A percentile compares a stretch with the other conserved stretches of the same genome.
Evolutionary conservation across 2,797 vertebrate species (phyloP).

Genomic region (Gallinago solitaria): DNA sequence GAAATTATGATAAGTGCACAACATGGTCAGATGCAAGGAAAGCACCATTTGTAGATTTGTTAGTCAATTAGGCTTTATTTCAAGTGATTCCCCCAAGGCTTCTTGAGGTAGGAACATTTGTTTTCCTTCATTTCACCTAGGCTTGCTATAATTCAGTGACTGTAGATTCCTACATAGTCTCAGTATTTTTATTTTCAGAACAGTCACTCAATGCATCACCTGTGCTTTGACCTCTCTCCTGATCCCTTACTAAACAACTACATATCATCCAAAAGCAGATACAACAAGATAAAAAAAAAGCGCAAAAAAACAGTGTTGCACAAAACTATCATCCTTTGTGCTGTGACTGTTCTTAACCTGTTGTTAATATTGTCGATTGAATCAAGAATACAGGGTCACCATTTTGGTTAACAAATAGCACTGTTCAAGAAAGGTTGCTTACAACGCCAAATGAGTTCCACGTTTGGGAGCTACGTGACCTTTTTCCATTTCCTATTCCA

Average conservation of each 20-base stretch:
- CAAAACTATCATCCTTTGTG: constrained; percentile 37
- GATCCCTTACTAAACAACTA: neutral
- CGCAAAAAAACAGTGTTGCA: neutral
- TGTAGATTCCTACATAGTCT: neutral
- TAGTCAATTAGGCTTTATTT: constrained; percentile 65
- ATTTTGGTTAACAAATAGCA: neutral
- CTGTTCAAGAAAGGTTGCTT: neutral
- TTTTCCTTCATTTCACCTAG: constrained; percentile 42
- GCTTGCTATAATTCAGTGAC: neutral
- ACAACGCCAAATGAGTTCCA: neutral
- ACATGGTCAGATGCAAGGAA: constrained; percentile 25
- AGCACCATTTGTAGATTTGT: constrained; percentile 67
- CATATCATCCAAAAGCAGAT: neutral
- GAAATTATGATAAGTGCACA: constrained; percentile 18
- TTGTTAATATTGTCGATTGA: neutral
- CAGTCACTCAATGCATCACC: neutral
- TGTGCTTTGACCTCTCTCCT: neutral
- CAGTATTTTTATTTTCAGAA: constrained; percentile 2
- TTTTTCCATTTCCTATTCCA: neutral
- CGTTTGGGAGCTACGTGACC: neutral
- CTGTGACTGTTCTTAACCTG: constrained; percentile 38
- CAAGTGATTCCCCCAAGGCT: constrained; percentile 23
- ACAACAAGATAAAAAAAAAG: neutral
- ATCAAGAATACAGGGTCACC: neutral
- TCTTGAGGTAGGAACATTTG: constrained; percentile 32